These are phyloP conservation scores for Bradypus variegatus DNA, from an alignment of 2,797 vertebrate species.

Conservation along the genomic window DNA sequence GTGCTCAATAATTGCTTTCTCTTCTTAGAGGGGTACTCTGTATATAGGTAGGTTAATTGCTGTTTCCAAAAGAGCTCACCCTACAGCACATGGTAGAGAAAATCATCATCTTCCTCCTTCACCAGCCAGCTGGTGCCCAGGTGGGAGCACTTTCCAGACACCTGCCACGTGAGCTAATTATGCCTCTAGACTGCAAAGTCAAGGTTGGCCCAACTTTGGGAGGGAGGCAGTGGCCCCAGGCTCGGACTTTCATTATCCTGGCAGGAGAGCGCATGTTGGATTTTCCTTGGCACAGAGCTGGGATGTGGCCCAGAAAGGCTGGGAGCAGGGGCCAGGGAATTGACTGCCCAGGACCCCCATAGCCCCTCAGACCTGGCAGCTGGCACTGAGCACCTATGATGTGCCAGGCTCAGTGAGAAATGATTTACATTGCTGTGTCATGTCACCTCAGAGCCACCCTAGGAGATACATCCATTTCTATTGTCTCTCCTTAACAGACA, in stretches of 20 bases:
- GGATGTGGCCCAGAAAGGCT: neutral
- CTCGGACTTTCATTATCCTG: neutral
- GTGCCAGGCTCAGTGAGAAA: too few species aligned
- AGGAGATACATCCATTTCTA: neutral
- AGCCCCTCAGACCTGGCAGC: neutral
- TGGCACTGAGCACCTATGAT: neutral
- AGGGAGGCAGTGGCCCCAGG: neutral
- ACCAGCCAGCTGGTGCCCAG: neutral
- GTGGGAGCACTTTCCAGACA: constrained; percentile 12
- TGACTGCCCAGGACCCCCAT: neutral
- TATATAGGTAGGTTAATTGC: neutral
- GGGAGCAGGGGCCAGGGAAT: neutral
- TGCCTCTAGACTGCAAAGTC: constrained; percentile 17
- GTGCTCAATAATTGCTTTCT: neutral
- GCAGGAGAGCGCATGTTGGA: neutral
- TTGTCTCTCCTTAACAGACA: neutral
- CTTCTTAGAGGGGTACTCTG: neutral
- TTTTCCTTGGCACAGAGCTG: neutral
- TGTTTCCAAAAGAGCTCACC: neutral
- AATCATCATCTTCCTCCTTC: neutral
- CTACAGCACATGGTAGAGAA: neutral
- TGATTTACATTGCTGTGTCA: neutral
- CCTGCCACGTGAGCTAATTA: fast-evolving
- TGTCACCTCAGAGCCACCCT: neutral
- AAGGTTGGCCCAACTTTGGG: neutral